Evolutionary conservation across 2,113 vertebrate species (phyloP), one percentile per base, ranked within the genome.

Genomic region (Athene cunicularia): DNA sequence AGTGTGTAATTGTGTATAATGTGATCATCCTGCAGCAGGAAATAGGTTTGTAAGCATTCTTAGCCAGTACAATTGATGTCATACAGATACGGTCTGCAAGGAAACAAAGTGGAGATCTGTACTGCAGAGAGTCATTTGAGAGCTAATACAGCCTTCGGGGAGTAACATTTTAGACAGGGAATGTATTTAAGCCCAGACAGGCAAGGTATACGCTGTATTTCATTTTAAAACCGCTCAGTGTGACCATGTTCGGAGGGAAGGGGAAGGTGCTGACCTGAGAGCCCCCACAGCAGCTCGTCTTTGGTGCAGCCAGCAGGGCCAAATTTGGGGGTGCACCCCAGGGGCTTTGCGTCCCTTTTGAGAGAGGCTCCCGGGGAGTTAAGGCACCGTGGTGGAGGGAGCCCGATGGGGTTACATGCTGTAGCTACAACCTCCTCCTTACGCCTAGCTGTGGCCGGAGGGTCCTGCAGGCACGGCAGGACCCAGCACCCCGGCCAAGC

Each of bases 1-100:
- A 89, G 92, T 96, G 77, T 96, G 90, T 95, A 84, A 96, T 90
- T 86, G 96, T 77, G 95, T 80, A 71, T 85, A 82, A 73, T 83
- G 79, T 49, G 93, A 82, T 92, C 95, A 71, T 94, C 72, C 95
- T 91, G 91, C 79, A 77, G 93, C 87, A 90, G 92, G 83, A 95
- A 96, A 95, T 50, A 70, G 93, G 76, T 84, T 39, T 56, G 88
- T 90, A 90, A 97, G 92, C 96, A 66, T 90, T 90, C 95, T 93
- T 92, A 77, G 72, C 79, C 97, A 23, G 85, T 58, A 63, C 94
- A 94, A 95, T 75, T 91, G 95, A 88, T 97, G 91, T 88, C 93
- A 30, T 22, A 70, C 77, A 62, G 82, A 71, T 74, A 76, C 0
- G 71, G 72, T 68, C 92, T 70, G 87, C 84, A 24, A 91, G 88